phyloP scores from a whole-genome alignment of 2,797 vertebrate species.

The Lagorchestes hirsutus region DNA sequence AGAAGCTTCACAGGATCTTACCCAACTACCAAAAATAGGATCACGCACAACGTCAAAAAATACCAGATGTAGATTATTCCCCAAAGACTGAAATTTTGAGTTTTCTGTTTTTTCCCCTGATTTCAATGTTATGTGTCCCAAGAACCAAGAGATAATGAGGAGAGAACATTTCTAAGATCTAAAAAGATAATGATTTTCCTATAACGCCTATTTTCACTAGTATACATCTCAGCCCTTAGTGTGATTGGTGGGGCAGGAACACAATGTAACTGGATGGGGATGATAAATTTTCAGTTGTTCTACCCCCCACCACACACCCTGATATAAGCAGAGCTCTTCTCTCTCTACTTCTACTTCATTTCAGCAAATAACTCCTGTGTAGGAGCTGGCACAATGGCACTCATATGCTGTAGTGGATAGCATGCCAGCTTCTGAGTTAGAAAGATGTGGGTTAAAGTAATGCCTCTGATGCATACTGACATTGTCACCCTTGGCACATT shows the following conservation, averaged over 20 bases:
- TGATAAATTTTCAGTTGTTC: background rate
- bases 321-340: background rate
- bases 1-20: slow-evolving; percentile 43
- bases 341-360: background rate
- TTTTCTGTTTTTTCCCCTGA: background rate
- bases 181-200: background rate
- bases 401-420: background rate
- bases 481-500: background rate
- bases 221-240: background rate
- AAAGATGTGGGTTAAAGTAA: background rate
- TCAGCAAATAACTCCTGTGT: background rate
- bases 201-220: background rate
- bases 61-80: slow-evolving; percentile 7
- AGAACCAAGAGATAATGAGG: background rate
- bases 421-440: background rate
- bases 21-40: background rate
- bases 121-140: background rate
- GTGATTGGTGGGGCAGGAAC: background rate
- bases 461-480: background rate
- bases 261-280: background rate
- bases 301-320: background rate
- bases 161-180: background rate
- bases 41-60: background rate
- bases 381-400: background rate
- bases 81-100: background rate